Conservation (phyloP, 2,888 invertebrate genomes). For the Ramazzottius varieornatus region DNA sequence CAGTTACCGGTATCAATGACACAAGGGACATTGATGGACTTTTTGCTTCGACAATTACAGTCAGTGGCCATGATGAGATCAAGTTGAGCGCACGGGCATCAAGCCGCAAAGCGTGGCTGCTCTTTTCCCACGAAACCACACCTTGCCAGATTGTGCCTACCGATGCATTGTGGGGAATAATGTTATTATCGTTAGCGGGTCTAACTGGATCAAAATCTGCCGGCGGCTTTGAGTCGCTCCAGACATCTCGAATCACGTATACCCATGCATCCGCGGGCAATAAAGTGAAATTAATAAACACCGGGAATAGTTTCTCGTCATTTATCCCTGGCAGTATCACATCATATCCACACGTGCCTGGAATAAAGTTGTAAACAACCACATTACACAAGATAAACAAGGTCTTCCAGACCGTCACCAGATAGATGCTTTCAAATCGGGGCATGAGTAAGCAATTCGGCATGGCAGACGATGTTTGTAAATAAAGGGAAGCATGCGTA, state of each 20-base stretch:
- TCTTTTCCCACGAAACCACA: not conserved
- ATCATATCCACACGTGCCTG: not conserved
- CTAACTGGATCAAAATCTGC: no score
- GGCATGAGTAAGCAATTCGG: no score
- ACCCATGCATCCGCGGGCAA: not conserved
- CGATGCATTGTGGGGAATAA: no score
- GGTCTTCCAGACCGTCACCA: no score
- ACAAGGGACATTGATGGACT: not conserved
- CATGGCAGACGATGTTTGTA: no score
- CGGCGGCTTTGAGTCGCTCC: not conserved
- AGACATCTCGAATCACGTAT: not conserved
- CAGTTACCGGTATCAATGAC: not conserved
- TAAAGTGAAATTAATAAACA: not conserved
- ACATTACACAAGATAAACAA: no score
- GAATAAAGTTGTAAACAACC: no score
- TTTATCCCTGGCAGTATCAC: not conserved
- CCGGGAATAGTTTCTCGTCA: not conserved
- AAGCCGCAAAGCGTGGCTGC: not conserved
- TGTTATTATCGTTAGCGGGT: no score
- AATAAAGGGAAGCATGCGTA: no score
- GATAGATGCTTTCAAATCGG: no score
- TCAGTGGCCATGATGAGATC: not conserved
- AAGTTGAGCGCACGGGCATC: not conserved
- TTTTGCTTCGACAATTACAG: conserved; percentile 1
- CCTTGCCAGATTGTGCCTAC: not conserved